Evolutionary conservation across 2,113 vertebrate genomes (phyloP).

Genomic region (Candoia aspera): DNA sequence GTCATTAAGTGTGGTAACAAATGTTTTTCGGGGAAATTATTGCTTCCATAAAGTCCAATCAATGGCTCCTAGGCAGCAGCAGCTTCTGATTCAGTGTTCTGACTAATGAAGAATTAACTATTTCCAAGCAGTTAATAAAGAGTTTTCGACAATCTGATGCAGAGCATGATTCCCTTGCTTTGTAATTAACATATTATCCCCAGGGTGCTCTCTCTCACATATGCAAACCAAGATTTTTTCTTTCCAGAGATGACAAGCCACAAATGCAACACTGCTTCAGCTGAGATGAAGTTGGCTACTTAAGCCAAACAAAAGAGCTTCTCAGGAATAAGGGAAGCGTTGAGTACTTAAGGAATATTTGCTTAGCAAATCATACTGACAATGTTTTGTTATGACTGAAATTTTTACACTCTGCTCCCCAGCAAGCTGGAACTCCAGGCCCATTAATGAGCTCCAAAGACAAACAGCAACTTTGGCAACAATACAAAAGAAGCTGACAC

Average conservation of each 20-base stretch:
- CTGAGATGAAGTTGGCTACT: constrained; percentile 2
- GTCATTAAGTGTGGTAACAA: constrained; percentile 73
- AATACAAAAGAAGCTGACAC: constrained; percentile 42
- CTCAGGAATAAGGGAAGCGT: constrained; percentile 23
- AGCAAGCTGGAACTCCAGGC: constrained; percentile 26
- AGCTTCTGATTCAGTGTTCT: constrained; percentile 64
- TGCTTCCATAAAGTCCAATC: constrained; percentile 74
- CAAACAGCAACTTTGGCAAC: constrained; percentile 5
- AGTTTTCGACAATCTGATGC: constrained; percentile 67
- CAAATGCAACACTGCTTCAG: constrained; percentile 42
- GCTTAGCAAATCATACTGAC: constrained; percentile 35
- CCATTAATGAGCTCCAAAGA: constrained; percentile 66
- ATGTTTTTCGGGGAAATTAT: constrained; percentile 70
- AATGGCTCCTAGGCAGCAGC: constrained; percentile 64
- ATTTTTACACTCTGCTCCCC: constrained; percentile 3
- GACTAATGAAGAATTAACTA: constrained; percentile 75
- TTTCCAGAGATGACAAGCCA: constrained; percentile 38
- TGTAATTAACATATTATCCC: constrained; percentile 46
- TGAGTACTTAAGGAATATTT: constrained; percentile 34
- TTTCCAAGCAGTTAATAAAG: constrained; percentile 78
- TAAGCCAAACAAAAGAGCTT: constrained; percentile 25
- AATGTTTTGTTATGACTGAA: neutral
- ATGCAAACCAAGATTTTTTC: constrained; percentile 35
- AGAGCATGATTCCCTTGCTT: constrained; percentile 60
- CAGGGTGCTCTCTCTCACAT: constrained; percentile 34